Conservation (phyloP, 2,888 invertebrate genomes). For the Macroteleia sp. region DNA sequence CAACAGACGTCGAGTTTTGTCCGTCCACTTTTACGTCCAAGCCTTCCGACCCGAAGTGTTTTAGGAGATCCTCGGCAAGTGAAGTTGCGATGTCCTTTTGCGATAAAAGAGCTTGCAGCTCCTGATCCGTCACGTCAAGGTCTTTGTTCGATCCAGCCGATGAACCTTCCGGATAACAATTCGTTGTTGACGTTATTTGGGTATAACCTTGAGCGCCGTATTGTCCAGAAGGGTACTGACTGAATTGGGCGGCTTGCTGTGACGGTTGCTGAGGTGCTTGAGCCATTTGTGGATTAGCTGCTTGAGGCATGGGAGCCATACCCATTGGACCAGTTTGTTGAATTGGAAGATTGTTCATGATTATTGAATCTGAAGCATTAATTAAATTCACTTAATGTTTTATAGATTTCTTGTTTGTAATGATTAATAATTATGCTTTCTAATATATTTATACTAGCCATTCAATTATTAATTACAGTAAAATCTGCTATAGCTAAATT, state of each 20-base stretch:
- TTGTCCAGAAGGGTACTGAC: slow-evolving; percentile 76
- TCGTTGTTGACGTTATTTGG: slow-evolving; percentile 83
- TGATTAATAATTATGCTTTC: too few species aligned
- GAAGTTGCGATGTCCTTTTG: slow-evolving; percentile 91
- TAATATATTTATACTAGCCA: too few species aligned
- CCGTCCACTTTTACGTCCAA: slow-evolving; percentile 85
- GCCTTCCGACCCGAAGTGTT: slow-evolving; percentile 91
- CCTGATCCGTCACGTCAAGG: slow-evolving; percentile 88
- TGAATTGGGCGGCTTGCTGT: slow-evolving; percentile 73
- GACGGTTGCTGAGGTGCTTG: slow-evolving; percentile 71
- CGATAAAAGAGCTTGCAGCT: slow-evolving; percentile 89
- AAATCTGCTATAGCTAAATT: too few species aligned
- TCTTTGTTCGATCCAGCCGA: slow-evolving; percentile 76
- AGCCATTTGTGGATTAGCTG: slow-evolving; percentile 77
- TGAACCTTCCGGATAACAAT: slow-evolving; percentile 79
- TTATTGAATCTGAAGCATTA: too few species aligned
- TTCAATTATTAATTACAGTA: too few species aligned
- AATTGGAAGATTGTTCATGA: slow-evolving; percentile 81
- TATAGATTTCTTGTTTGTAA: too few species aligned
- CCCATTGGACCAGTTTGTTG: slow-evolving; percentile 80
- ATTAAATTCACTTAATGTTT: too few species aligned
- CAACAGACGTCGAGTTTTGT: slow-evolving; percentile 79
- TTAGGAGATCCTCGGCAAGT: slow-evolving; percentile 93
- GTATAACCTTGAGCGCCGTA: slow-evolving; percentile 82
- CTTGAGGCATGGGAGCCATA: slow-evolving; percentile 79